Conservation (phyloP, 2,113 vertebrate genomes). For the Cranoglanis bouderius region DNA sequence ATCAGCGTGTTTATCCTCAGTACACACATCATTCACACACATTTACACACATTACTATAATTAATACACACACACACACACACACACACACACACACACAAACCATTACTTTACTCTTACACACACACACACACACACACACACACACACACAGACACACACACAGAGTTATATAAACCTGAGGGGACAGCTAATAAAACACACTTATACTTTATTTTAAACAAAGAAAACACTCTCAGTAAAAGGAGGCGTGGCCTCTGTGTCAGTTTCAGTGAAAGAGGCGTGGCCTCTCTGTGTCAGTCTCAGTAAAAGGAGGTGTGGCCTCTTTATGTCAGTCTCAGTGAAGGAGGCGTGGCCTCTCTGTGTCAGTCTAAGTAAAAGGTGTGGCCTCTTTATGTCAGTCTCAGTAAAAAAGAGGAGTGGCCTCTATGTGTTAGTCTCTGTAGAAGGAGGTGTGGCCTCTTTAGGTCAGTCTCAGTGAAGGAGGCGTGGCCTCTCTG, state of each 20-base stretch:
- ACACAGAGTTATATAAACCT: neutral
- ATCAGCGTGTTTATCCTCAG: neutral
- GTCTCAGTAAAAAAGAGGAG: too few relatives aligned
- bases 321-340: too few relatives aligned
- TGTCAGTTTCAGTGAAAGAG: neutral
- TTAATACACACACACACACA: neutral
- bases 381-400: too few relatives aligned
- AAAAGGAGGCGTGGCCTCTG: neutral
- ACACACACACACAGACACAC: neutral
- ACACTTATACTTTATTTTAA: neutral
- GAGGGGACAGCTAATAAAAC: neutral
- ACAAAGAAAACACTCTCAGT: neutral
- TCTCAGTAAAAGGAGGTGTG: neutral
- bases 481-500: too few relatives aligned
- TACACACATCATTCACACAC: neutral
- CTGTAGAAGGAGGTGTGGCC: too few relatives aligned
- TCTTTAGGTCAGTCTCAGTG: too few relatives aligned
- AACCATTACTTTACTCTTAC: too few relatives aligned
- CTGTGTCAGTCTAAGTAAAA: too few relatives aligned
- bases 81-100: constrained; percentile 26
- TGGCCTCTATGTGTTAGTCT: too few relatives aligned
- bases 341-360: too few relatives aligned
- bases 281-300: neutral
- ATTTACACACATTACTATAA: neutral
- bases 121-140: too few relatives aligned